Evolutionary conservation across 1,140 invertebrate species (phyloP), one percentile per base, ranked within the genome.

Genomic region (Drosophila sulfurigaster): DNA sequence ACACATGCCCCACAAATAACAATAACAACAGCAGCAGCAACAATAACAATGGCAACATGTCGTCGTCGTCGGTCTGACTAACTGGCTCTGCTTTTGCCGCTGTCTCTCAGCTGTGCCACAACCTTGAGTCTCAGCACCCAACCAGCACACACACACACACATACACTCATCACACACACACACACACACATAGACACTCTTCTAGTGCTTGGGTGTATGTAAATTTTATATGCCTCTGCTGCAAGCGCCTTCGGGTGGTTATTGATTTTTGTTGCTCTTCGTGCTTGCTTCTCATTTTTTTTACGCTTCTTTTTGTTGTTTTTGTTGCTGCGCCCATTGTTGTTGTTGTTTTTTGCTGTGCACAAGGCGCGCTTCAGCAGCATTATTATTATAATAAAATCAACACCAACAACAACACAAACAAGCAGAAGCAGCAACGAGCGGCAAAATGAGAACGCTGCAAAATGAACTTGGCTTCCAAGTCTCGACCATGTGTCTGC

Each of bases 331-430:
- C 8, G 59, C 3, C 8, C 38, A 10, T 8, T 41, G 6, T 48
- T 20, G 28, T 32, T 41, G 49, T n/a, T 69, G 63, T 43, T 60
- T 64, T 7, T 62, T 72, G 48, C 32, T 78, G 54, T 58, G 63
- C 59, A 45, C 74, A 57, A 58, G 51, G 63, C 63, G 76, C 67
- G 63, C 63, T 51, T 67, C 52, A 56, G 38, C 51, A 79, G 73
- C 67, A 60, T 87, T 73, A 85, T 85, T 86, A 82, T 86, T 79
- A 82, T 86, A 87, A 79, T 79, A 87, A 82, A 82, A 87, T 82
- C 76, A 88, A 58, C 78, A 74, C 28, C 48, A 73, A 20, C 73
- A 64, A 38, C n/a, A 45, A 48, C 13, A 62, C 7, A 7, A 38
- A 20, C 54, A 35, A 15, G 7, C 5, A 28, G 10, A 8, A 41